Evolutionary conservation across 2,113 vertebrate genomes (phyloP).

Genomic region (Arothron firmamentum): DNA sequence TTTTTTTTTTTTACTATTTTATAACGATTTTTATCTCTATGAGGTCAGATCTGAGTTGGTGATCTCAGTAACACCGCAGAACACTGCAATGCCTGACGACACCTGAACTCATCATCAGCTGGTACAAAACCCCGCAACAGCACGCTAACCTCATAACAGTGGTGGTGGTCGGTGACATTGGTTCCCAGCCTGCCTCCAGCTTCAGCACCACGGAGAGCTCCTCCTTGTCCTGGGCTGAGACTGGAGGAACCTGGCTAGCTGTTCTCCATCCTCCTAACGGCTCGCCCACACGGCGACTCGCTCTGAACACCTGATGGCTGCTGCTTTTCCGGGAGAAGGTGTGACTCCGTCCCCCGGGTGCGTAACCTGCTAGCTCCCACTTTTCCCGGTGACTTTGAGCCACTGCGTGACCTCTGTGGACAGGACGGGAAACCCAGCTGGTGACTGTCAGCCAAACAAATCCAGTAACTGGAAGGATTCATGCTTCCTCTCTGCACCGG

Average conservation of each 20-base stretch:
- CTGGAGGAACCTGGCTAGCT: conserved; percentile 26
- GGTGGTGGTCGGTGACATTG: no score
- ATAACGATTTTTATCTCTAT: no score
- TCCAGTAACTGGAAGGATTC: background rate
- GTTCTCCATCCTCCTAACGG: conserved; percentile 47
- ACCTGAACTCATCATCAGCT: no score
- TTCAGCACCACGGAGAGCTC: conserved; percentile 45
- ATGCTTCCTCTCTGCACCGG: no score
- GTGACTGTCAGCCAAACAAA: conserved; percentile 9
- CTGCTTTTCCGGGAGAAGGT: background rate
- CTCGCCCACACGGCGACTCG: conserved; percentile 17
- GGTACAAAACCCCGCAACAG: no score
- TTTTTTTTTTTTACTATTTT: background rate
- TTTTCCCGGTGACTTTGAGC: no score
- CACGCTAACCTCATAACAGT: no score
- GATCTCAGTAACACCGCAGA: no score
- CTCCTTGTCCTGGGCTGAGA: conserved; percentile 15
- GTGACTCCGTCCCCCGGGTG: background rate
- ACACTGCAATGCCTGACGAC: no score
- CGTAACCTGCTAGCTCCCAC: no score
- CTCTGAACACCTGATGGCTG: conserved; percentile 12
- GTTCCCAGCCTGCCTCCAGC: background rate
- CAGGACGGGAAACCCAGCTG: conserved; percentile 5
- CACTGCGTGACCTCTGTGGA: conserved; percentile 11
- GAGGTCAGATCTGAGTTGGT: no score